Base-by-base conservation (phyloP, 2,888 invertebrate species). In the Noctuana brunneofusca region DNA sequence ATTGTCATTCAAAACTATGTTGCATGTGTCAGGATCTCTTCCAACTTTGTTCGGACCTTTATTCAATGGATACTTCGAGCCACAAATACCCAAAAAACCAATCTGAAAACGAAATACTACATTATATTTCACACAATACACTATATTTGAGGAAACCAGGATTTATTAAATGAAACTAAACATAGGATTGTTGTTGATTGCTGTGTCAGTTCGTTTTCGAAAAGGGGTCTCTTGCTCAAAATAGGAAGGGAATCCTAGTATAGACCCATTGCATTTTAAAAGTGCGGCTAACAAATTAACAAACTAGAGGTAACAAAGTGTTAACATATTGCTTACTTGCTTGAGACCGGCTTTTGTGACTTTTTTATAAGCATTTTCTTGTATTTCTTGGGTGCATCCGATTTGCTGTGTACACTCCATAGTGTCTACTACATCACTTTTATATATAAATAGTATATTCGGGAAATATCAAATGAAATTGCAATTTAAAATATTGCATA, bases 11-110 rank as follows among this genome's bases (percentile, higher is more conserved):
- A 91, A 69, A 2, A 86, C 75, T 69, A 91, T 85, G 66, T 68
- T 76, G 66, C 89, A 90, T 69, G 84, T 80, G 62, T 81, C 75
- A 4, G 87, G 87, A 64, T 90, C 89, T 68, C 90, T 77, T 5
- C 90, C 90, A 65, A 91, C 81, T 74, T 88, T 90, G 68, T 90
- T 91, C 20, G 86, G 87, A 0, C 90, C 91, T 66, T 72, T 81
- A 63, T 78, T 74, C 3, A 91, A 73, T 35, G 90, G 86, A 69
- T 88, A 83, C 72, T 80, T 86, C 14, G 66, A 70, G 1, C 90
- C 89, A 70, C 83, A 84, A 73, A 90, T 89, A 20, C 89, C 89
- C 38, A 91, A 66, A 57, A 85, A 87, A 0, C 87, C 90, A 76
- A 91, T 79, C 90, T 91, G 74, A 64, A 54, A 63, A 48, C n/a